Base-by-base conservation (phyloP, 2,797 vertebrate genomes). In the Anomalospiza imberbis region DNA sequence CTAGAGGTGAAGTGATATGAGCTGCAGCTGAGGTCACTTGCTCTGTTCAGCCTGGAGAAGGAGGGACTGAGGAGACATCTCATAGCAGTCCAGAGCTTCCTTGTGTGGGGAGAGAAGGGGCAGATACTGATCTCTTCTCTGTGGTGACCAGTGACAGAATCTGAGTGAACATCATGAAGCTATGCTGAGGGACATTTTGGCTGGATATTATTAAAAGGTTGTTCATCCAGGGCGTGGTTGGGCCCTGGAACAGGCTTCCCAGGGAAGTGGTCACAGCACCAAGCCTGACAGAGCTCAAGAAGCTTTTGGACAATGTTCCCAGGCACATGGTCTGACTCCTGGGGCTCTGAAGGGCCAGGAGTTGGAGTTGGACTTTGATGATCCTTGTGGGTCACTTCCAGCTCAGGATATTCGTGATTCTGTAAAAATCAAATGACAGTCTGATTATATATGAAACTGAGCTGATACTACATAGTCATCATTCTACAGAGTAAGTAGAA, bases 1-100 rank as follows among this genome's bases (percentile, higher is more conserved):
- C 18, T 78, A 11, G 36, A 17, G 32, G 14, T 42, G 31, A 42
- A 55, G 12, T 31, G 21, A 1, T 12, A 4, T 0, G 5, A 22
- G 15, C n/a, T 61, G 31, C 17, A 34, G 55, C 25, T 40, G 55
- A 61, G 31, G 25, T 26, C 0, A 0, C 36, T 78, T 63, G 12
- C 13, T 63, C 15, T 36, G 3, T 50, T 57, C 22, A 38, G 16
- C 13, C 14, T 32, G 44, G 36, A 29, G 63, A n/a, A 55, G 34
- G 34, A 31, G 36, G 50, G 50, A 48, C 10, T 50, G 36, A 36
- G 42, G 21, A 42, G 57, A 11, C 2, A 4, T 16, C 36, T 63
- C 26, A 4, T 17, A 19, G 24, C 26, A 57, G 36, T 50, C 15
- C 28, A 44, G 12, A 24, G 42, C 14, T 63, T 78, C 58, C 15